A percentile compares a stretch with the other conserved stretches of the same genome.
These are phyloP conservation scores for Lochmaea crataegi DNA, from an alignment of 2,888 invertebrate genomes.

Conservation along the genomic window DNA sequence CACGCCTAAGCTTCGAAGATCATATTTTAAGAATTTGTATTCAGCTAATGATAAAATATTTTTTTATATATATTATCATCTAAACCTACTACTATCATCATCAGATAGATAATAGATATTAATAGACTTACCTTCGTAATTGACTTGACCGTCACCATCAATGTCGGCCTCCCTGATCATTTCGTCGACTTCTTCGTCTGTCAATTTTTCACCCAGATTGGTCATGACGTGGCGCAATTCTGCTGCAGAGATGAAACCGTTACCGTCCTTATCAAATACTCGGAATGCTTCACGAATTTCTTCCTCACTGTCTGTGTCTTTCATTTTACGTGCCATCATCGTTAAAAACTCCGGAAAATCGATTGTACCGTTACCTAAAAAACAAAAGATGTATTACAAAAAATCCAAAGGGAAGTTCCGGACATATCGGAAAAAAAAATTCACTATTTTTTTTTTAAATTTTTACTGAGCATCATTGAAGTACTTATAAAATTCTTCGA, in stretches of 20 bases:
- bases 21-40: no score
- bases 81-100: not conserved
- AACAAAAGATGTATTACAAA: no score
- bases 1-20: no score
- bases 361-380: conserved; percentile 97
- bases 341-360: conserved; percentile 99
- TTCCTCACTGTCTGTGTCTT: conserved; percentile 99
- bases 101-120: not conserved
- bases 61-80: not conserved
- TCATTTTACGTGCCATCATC: conserved; percentile 99
- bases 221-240: conserved; percentile 99
- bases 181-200: conserved; percentile 99
- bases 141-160: conserved; percentile 99
- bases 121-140: conserved; percentile 84
- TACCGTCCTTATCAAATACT: conserved; percentile 99
- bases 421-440: no score
- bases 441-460: no score
- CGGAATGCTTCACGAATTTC: conserved; percentile 99
- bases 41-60: no score
- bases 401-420: no score
- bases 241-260: conserved; percentile 98
- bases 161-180: conserved; percentile 99
- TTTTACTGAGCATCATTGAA: no score
- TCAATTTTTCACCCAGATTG: conserved; percentile 98
- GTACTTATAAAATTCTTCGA: no score